Base-by-base conservation (phyloP, 2,797 vertebrate species). In the Oryzias dopingdopingensis region DNA sequence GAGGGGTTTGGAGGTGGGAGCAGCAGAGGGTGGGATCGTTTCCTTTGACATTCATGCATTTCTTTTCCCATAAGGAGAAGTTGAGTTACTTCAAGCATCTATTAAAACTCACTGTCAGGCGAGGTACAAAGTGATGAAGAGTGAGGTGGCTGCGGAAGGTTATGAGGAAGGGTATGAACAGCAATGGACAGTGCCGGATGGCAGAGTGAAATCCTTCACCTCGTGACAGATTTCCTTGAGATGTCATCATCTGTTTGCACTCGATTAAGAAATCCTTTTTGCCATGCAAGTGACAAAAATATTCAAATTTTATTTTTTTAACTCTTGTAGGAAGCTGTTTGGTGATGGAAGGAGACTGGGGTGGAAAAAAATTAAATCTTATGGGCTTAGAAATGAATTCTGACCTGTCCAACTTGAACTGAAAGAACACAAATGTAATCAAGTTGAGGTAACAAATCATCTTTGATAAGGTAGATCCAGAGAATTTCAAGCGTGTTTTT, bases 41-140 rank as follows among this genome's bases (percentile, higher is more conserved):
- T 86, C 67, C 74, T 87, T 88, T 88, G 83, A 89, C 87, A 68
- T 79, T 88, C 72, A 78, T 80, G 67, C 76, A 67, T 72, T 80
- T 83, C 70, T 56, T 78, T 70, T 82, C 42, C 71, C 69, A 69
- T 67, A 73, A 77, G 81, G 76, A 77, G 85, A 85, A 78, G 73
- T 84, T 87, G 70, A 72, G 74, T 59, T 82, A 70, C 88, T 89
- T 90, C 74, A 84, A 86, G 81, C 72, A 67, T 78, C 76, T 69
- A 67, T 60, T 37, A 56, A 59, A 62, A 8, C 48, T 52, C 70
- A 78, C 46, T 67, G 56, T 43, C 55, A 73, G 65, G 70, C 60
- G 59, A 59, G 59, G 52, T 63, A 20, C 24, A 40, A 41, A 67
- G 32, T 59, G 68, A 59, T 40, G 4, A 46, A 67, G 65, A 60